Evolutionary conservation across 2,797 vertebrate species (phyloP).

Genomic region (Pipistrellus kuhlii): DNA sequence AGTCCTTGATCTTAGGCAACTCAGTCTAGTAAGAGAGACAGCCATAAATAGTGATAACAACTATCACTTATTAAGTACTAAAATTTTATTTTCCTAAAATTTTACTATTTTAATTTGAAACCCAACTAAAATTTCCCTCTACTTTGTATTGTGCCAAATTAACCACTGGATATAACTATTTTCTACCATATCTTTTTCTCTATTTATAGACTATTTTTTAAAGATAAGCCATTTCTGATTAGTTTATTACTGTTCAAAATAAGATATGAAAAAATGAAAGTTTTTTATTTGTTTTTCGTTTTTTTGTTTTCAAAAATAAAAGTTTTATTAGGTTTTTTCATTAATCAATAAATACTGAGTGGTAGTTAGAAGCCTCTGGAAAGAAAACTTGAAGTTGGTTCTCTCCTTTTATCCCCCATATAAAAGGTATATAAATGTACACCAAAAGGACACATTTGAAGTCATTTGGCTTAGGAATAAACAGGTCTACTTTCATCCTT

Average conservation of each 20-base stretch:
- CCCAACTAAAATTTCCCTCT: slow-evolving; percentile 2
- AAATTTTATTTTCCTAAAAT: background rate
- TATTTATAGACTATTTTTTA: background rate
- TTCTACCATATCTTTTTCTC: background rate
- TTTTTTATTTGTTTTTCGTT: background rate
- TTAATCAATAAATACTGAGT: background rate
- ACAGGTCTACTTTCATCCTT: slow-evolving; percentile 16
- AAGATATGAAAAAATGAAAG: slow-evolving; percentile 22
- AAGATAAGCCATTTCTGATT: slow-evolving; percentile 12
- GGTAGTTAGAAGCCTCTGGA: background rate
- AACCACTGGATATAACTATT: background rate
- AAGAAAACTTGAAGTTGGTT: background rate
- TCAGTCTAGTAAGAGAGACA: background rate
- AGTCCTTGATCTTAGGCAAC: background rate
- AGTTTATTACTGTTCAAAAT: slow-evolving; percentile 8
- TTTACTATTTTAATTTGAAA: slow-evolving; percentile 46
- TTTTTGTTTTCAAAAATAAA: background rate
- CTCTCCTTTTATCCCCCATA: background rate
- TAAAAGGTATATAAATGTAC: background rate
- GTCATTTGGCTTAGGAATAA: slow-evolving; percentile 7
- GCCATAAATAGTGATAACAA: background rate
- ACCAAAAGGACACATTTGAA: slow-evolving; percentile 24
- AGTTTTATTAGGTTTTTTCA: background rate
- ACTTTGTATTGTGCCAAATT: background rate
- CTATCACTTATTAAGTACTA: background rate